These are phyloP conservation scores for Acheta domesticus DNA, from an alignment of 2,888 invertebrate genomes.

Conservation along the genomic window DNA sequence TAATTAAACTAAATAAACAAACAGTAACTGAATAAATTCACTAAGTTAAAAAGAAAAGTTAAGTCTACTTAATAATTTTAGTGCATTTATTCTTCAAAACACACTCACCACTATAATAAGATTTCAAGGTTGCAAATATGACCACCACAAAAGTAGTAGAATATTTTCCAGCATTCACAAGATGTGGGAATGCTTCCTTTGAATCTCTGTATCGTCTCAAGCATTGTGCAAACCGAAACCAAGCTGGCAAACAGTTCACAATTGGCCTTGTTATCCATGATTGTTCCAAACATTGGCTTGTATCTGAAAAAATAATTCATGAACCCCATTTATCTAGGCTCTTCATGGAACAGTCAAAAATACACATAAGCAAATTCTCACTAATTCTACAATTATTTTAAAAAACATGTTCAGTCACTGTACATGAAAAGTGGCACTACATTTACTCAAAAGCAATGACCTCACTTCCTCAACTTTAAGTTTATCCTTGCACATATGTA, in stretches of 20 bases:
- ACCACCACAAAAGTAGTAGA: conserved; percentile 95
- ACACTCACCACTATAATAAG: conserved; percentile 58
- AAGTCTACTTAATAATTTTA: too few species aligned
- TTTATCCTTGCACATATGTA: too few species aligned
- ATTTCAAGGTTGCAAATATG: conserved; percentile 71
- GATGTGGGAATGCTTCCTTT: conserved; percentile 88
- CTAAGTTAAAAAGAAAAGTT: too few species aligned
- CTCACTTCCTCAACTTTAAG: too few species aligned
- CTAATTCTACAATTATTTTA: neutral
- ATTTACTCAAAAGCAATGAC: neutral
- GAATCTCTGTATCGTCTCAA: conserved; percentile 92
- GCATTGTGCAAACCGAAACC: conserved; percentile 97
- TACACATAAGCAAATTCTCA: too few species aligned
- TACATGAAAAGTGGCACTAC: neutral
- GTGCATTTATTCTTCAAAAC: neutral
- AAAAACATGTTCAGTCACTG: neutral
- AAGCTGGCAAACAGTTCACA: conserved; percentile 90
- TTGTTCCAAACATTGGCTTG: conserved; percentile 65
- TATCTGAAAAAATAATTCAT: conserved; percentile 46
- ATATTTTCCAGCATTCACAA: conserved; percentile 97
- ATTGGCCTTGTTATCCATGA: conserved; percentile 75
- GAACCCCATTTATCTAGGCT: neutral
- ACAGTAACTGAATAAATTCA: too few species aligned
- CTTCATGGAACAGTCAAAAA: too few species aligned
- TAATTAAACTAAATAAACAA: too few species aligned